These are phyloP conservation scores for Phalacrocorax brasilianus DNA, from an alignment of 2,113 vertebrate species.

Conservation along the genomic window DNA sequence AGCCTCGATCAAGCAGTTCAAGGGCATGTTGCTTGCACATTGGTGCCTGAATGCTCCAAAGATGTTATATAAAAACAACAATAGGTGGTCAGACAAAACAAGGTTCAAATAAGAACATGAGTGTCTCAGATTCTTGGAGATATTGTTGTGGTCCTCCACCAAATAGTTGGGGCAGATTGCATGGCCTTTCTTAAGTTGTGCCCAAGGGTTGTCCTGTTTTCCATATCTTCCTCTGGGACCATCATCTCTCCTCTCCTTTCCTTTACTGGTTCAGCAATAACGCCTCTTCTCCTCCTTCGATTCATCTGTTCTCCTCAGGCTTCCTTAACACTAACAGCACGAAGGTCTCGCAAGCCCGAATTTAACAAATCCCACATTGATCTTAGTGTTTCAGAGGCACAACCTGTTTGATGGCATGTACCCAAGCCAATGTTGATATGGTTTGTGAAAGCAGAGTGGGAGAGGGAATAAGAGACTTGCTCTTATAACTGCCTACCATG, in stretches of 20 bases:
- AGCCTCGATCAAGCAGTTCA: neutral
- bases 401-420: slow-evolving; percentile 20
- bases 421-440: slow-evolving; percentile 5
- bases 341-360: slow-evolving; percentile 14
- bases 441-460: slow-evolving; percentile 12
- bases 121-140: neutral
- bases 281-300: slow-evolving; percentile 7
- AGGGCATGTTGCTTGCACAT: neutral
- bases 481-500: slow-evolving; percentile 44
- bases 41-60: neutral
- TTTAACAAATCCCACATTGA: slow-evolving; percentile 15
- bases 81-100: neutral
- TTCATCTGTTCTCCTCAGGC: slow-evolving; percentile 37
- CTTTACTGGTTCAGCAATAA: neutral
- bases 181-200: neutral
- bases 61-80: neutral
- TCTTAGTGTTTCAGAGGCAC: slow-evolving; percentile 1
- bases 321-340: neutral
- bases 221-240: neutral
- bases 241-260: neutral
- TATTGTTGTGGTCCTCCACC: neutral
- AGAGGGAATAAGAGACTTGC: slow-evolving; percentile 4
- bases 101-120: neutral
- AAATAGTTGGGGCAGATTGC: neutral
- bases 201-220: neutral